Evolutionary conservation across 2,113 vertebrate genomes (phyloP), one percentile per base, ranked within the genome.

Genomic region (Clarias macrocephalus): DNA sequence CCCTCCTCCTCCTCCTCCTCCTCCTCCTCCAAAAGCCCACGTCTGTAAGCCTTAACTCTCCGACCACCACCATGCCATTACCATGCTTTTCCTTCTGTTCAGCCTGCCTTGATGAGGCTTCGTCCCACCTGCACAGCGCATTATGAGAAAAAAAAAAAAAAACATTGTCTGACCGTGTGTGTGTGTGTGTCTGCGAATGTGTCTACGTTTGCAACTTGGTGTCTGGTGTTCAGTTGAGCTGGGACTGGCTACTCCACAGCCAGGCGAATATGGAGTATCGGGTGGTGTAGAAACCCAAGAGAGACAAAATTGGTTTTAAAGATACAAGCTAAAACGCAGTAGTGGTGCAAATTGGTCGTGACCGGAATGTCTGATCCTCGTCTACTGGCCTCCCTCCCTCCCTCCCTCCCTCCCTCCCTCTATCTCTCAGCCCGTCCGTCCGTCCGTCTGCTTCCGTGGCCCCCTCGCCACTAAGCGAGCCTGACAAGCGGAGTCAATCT

Each of bases 81-180:
- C 91, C 87, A 86, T 85, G 88, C 87, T 91, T 91, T 85, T 91
- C 89, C 87, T 88, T 80, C 57, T 37, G 28, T 62, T 37, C 59
- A 33, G 83, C 87, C 88, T 75, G 63, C 89, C 92, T 90, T 85
- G 86, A 94, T 91, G 90, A 89, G 75, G 84, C 82, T 12, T 88
- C 88, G 91, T 94, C 95, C 95, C 95, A 94, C 93, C 94, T 95
- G 94, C 91, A 92, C 94, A 92, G 90, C 88, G 93, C 92, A 93
- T 93, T 94, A 95, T 95, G 94, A 92, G 85, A 92, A 91, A 91
- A 89, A 89, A n/a, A 10, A 91, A 89, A 89, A 48, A 33, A 80
- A 80, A 1, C 37, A 80, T 63, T 37, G 88, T 90, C 92, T 92
- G 90, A 86, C 89, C 88, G 84, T 86, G 88, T 89, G 89, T 86